These are phyloP conservation scores for Dryobotodes eremita DNA, from an alignment of 2,888 invertebrate genomes.

Conservation along the genomic window DNA sequence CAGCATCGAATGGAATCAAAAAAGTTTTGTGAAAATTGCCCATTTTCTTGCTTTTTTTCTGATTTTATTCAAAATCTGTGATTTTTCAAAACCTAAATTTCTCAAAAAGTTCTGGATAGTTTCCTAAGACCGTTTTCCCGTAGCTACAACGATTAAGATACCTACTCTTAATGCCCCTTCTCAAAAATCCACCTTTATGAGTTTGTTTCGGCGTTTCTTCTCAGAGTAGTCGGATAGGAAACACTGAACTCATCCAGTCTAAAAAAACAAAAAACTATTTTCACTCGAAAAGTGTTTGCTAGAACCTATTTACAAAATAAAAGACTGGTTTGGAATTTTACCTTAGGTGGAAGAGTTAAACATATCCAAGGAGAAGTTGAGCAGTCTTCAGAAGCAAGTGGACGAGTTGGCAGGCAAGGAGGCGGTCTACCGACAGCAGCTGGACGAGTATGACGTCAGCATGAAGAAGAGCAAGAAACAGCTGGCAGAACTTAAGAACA, in stretches of 20 bases:
- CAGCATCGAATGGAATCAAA: too few species aligned
- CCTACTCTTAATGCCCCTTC: neutral
- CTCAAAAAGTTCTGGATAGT: neutral
- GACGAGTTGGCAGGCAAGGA: conserved; percentile 73
- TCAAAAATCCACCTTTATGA: neutral
- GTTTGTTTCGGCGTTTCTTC: neutral
- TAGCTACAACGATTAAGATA: neutral
- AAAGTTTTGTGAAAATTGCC: too few species aligned
- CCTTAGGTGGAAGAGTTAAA: conserved; percentile 82
- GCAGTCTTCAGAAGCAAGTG: conserved; percentile 75
- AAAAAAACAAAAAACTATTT: neutral
- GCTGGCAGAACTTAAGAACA: conserved; percentile 62
- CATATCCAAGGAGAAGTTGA: conserved; percentile 77
- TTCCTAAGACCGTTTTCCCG: too few species aligned
- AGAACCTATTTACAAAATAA: neutral
- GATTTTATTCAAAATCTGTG: neutral
- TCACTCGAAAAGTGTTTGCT: neutral
- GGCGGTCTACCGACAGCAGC: conserved; percentile 74
- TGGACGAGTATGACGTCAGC: conserved; percentile 79
- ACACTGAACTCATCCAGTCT: neutral
- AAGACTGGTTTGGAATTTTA: neutral
- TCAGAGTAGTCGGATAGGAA: neutral
- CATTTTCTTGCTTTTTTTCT: neutral
- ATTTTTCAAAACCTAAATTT: neutral
- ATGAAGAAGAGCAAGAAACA: conserved; percentile 76